Evolutionary conservation across 2,113 vertebrate species (phyloP), one percentile per base, ranked within the genome.

Genomic region (Poicephalus gulielmi): DNA sequence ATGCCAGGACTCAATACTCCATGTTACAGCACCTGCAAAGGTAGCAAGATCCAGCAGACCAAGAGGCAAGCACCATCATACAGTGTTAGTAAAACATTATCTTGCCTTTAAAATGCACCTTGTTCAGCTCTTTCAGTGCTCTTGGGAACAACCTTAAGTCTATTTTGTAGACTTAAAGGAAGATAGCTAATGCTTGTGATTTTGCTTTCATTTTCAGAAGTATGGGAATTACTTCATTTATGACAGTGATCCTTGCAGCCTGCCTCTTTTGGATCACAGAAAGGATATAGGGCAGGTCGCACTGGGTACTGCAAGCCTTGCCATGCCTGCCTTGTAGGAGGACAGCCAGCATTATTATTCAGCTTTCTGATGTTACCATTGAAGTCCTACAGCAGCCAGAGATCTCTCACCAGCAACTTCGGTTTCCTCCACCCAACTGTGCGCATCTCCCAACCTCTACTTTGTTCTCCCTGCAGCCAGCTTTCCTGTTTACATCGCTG

Each of bases 401-500:
- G 70, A 24, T 50, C 90, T 69, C 89, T 74, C 71, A 79, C n/a
- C 71, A 62, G 18, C 23, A 33, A 37, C 59, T 86, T 35, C 0
- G 1, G 27, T 19, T 78, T 75, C 91, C 92, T 83, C 15, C 13
- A 33, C 55, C 50, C 41, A 39, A 55, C 41, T 19, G 44, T 3
- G 37, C 14, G 3, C 76, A 70, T 83, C 80, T 90, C 76, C 68
- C n/a, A 57, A 33, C 5, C 50, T 68, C 53, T 13, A 11, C 64
- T 78, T 46, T 55, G 68, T 11, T 92, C 68, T 62, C 68, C 68
- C 77, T 14, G 66, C 74, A 63, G 81, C 63, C 81, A 46, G 80
- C 39, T 52, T 97, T 96, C 96, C 96, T 95, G 95, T 95, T 97
- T 94, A 97, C 91, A 55, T 67, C 81, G 25, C 69, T 8, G 80